Percentiles rank a stretch among this genome's conserved stretches.
phyloP scores from a whole-genome alignment of 64 coral and sea anemone genomes.

The Stylophora pistillata region DNA sequence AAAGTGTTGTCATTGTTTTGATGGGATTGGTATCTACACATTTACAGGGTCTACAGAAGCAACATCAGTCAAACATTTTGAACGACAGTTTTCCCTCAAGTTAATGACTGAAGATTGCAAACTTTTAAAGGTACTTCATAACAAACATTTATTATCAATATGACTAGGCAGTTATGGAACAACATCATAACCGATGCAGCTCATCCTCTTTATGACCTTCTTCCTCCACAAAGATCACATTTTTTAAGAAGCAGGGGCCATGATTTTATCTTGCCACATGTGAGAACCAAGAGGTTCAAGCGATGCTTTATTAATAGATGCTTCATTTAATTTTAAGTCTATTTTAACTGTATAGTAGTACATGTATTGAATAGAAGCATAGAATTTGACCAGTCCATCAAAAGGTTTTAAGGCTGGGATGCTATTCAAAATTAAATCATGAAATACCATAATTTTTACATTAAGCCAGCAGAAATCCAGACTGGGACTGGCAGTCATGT shows the following conservation, averaged over 20 bases:
- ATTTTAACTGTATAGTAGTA: not conserved
- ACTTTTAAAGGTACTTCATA: slow-evolving; percentile 49
- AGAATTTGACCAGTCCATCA: no score
- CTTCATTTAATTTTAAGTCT: not conserved
- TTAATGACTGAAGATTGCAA: slow-evolving; percentile 91
- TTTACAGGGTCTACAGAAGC: not conserved
- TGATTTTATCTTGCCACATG: no score
- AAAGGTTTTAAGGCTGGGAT: no score
- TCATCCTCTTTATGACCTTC: not conserved
- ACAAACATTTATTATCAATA: not conserved
- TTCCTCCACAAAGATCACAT: not conserved
- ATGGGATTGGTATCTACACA: no score
- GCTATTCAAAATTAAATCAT: not conserved
- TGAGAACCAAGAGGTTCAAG: no score
- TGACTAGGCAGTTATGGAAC: no score
- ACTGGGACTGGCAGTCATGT: no score
- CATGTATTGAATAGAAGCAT: not conserved
- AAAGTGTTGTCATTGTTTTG: not conserved
- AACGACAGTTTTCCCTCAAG: slow-evolving; percentile 41
- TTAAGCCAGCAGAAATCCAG: no score
- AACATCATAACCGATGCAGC: no score
- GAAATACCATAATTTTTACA: not conserved
- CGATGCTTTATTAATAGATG: no score
- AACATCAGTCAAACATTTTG: not conserved
- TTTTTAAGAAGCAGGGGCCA: no score